Base-by-base conservation (phyloP, 2,797 vertebrate species). In the Gadopsis bispinosus region DNA sequence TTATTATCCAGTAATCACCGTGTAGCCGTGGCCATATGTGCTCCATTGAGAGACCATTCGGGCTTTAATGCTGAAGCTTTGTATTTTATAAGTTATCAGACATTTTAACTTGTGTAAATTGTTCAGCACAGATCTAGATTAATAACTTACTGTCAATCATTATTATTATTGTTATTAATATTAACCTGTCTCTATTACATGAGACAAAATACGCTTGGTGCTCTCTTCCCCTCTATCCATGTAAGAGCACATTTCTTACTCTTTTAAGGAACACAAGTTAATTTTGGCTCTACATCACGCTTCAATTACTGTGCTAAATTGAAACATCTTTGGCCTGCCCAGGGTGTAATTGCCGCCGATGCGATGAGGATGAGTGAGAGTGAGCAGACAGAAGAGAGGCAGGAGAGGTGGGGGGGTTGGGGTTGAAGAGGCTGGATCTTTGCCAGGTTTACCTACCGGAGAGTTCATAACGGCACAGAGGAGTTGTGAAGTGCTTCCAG, bases 341-440 rank as follows among this genome's bases (percentile, higher is more conserved):
- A 37, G 65, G 62, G 69, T 77, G 64, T 85, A 86, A 88, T 87
- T 88, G 68, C 55, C 63, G 60, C 76, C 79, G 76, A 88, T 84
- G 80, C 83, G 77, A 63, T 79, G 77, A 82, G 63, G 62, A 74
- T 77, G 80, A 86, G 68, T 76, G 71, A 81, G 63, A 77, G 53
- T 37, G 58, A 55, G 61, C 39, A 54, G 61, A 41, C 17, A 65
- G 50, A 50, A 9, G 29, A 31, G 50, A 75, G 55, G 54, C 31
- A 60, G 66, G 16, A 62, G 69, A 68, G 58, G 53, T 66, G 58
- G 71, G 26, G 26, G 50, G 50, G 41, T 10, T 13, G n/a, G 16
- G 55, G 53, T 68, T 60, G 67, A 79, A 54, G 43, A 37, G 33
- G 22, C 67, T 85, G 68, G 66, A 64, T 61, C 7, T 60, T 54